Base-by-base conservation (phyloP, 2,888 invertebrate species). In the Dusona sp. region DNA sequence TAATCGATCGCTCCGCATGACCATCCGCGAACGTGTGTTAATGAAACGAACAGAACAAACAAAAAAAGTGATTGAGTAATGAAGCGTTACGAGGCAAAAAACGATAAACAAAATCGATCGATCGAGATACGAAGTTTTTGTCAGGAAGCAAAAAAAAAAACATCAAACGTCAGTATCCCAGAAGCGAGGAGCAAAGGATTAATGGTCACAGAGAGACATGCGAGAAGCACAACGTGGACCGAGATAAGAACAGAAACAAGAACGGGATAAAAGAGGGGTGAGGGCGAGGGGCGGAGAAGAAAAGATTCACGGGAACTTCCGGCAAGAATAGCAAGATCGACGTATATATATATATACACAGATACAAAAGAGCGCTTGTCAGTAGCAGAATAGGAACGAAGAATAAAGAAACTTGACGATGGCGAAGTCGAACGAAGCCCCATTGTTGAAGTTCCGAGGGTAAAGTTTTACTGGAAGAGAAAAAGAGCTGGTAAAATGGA, bases 351-450 rank as follows among this genome's bases (percentile, higher is more conserved):
- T 48, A 22, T 29, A 33, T 36, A 51, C 38, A 36, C 6, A 42
- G 9, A n/a, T 61, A 61, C 42, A 36, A 38, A 36, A 74, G 48
- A 22, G 42, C 42, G 67, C 25, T 51, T 48, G 61, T 79, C 73
- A 48, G 57, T 74, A 29, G 65, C 51, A 72, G 79, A 86, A 86
- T 61, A 51, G 45, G 72, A 48, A 83, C 79, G 78, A 80, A 38
- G 83, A 78, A 64, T n/a, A 61, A 72, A 79, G 75, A 83, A 83
- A 83, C 79, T 84, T 84, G 81, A 87, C 78, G 79, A 51, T 33
- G 57, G 67, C 13, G n/a, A 68, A 57, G 48, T 36, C 25, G 57
- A 45, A 65, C 29, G 67, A 67, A 25, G 25, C n/a, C 25, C 57
- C 45, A 84, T 86, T 84, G 84, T 84, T 83, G 77, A 81, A 73